phyloP scores from a whole-genome alignment of 1,140 invertebrate species.

The Pachyrhynchus sulphureomaculatus region DNA sequence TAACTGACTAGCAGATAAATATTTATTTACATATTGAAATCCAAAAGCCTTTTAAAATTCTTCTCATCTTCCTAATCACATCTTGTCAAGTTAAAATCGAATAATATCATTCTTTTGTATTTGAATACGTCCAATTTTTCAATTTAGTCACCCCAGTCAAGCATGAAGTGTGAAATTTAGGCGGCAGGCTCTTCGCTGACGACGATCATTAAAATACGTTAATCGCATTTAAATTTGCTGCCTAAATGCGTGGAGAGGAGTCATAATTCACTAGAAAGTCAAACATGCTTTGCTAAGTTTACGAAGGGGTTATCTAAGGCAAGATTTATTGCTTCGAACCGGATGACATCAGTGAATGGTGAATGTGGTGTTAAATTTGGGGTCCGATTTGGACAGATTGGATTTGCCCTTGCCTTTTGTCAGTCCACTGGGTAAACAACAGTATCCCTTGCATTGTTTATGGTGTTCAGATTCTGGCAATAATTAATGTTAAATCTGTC shows the following conservation, averaged over 20 bases:
- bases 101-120: conserved; percentile 11
- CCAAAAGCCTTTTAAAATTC: too few relatives aligned
- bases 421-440: conserved; percentile 25
- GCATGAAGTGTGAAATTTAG: conserved; percentile 32
- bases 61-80: neutral
- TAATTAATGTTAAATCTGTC: conserved; percentile 26
- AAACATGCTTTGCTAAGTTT: conserved; percentile 40
- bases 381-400: conserved; percentile 5
- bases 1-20: too few relatives aligned
- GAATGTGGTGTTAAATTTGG: conserved; percentile 36
- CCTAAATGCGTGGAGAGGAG: conserved; percentile 38
- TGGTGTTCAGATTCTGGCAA: conserved; percentile 2
- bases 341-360: conserved; percentile 35
- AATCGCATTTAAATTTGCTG: conserved; percentile 48
- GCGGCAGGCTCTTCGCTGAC: conserved; percentile 16
- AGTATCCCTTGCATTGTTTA: conserved; percentile 20
- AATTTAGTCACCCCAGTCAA: conserved; percentile 17
- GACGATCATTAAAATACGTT: conserved; percentile 47
- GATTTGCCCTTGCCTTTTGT: conserved; percentile 22
- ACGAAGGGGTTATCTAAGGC: conserved; percentile 43
- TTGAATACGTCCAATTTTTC: conserved; percentile 7
- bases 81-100: neutral
- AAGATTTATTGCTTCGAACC: conserved; percentile 45
- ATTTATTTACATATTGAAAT: too few relatives aligned
- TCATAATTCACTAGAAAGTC: conserved; percentile 48